phyloP scores from a whole-genome alignment of 2,888 invertebrate species.

The Mactromeris polynyma region DNA sequence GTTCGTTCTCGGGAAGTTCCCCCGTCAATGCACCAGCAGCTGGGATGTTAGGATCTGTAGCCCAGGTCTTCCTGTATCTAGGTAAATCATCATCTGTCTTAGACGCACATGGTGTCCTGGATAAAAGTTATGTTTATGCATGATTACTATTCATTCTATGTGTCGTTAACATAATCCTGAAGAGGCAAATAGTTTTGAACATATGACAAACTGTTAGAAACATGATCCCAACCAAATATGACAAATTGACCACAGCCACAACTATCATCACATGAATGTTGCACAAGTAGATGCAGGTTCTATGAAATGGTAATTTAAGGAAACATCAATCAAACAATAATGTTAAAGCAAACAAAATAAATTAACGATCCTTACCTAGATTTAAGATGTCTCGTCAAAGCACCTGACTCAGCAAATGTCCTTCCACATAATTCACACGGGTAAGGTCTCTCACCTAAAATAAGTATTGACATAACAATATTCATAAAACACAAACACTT shows the following conservation, averaged over 20 bases:
- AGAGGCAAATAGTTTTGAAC: too few species aligned
- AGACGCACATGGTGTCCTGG: conserved; percentile 80
- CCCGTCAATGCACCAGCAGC: conserved; percentile 34
- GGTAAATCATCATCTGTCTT: conserved; percentile 84
- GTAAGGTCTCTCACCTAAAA: conserved; percentile 83
- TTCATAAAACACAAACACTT: background rate
- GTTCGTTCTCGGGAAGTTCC: background rate
- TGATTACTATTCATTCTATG: too few species aligned
- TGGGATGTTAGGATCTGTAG: conserved; percentile 56
- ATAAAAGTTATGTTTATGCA: background rate
- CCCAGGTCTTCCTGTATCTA: conserved; percentile 83
- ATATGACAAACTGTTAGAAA: too few species aligned
- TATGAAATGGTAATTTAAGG: background rate
- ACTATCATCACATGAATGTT: too few species aligned
- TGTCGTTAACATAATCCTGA: too few species aligned
- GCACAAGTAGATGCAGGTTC: too few species aligned
- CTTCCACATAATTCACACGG: conserved; percentile 83
- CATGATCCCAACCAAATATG: too few species aligned
- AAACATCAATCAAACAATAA: background rate
- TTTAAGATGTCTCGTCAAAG: conserved; percentile 83
- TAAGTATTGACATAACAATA: background rate
- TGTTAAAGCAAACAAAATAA: background rate
- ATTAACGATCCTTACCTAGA: conserved; percentile 76
- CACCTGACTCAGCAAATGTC: conserved; percentile 84
- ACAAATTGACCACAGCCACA: too few species aligned